Percentiles rank a stretch among this genome's conserved stretches.
Conservation (phyloP, 2,113 vertebrate species). For the Patagioenas fasciata region DNA sequence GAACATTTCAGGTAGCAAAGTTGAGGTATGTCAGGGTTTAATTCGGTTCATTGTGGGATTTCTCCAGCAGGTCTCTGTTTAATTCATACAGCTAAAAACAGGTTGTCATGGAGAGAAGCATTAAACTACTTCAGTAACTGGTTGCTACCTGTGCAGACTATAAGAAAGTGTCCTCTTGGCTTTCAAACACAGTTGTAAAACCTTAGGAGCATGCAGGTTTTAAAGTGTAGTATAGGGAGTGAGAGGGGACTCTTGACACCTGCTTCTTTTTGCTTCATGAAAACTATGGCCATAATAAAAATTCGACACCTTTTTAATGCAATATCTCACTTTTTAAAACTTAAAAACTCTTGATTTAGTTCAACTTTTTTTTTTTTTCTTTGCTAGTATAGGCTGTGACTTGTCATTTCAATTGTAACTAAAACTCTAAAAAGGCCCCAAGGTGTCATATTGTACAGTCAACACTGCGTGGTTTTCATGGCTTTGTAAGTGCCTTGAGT, state of each 20-base stretch:
- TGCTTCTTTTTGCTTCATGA: neutral
- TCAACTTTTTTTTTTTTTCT: neutral
- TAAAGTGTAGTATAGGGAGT: neutral
- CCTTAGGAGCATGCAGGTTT: neutral
- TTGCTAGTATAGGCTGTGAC: neutral
- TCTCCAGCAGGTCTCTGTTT: too few relatives aligned
- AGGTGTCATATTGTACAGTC: neutral
- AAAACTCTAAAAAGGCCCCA: neutral
- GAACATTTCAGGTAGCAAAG: neutral
- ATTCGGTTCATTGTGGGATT: accelerated
- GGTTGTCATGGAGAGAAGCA: neutral
- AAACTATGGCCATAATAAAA: neutral
- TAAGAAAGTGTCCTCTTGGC: neutral
- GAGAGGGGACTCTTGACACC: neutral
- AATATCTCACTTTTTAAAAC: neutral
- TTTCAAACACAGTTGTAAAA: neutral
- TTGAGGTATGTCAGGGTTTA: neutral
- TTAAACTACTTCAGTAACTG: neutral
- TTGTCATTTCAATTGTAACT: neutral
- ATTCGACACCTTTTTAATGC: neutral
- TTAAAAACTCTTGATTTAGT: neutral
- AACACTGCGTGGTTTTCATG: neutral
- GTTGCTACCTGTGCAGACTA: neutral
- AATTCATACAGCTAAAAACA: neutral
- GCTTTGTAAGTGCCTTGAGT: neutral